Evolutionary conservation across 2,113 vertebrate genomes (phyloP).

Genomic region (Syrrhaptes paradoxus): DNA sequence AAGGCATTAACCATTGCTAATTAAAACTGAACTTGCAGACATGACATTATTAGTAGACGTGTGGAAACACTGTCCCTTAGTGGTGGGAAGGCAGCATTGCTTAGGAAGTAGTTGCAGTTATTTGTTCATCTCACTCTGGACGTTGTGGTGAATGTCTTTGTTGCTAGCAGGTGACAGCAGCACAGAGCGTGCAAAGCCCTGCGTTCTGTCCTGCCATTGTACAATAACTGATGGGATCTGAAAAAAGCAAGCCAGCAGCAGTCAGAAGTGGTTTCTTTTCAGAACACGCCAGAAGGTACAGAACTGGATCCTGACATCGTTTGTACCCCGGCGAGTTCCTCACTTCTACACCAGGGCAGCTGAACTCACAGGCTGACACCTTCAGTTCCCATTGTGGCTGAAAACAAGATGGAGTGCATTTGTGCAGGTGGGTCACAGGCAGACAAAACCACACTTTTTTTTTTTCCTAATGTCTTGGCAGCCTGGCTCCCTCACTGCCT

Average conservation of each 20-base stretch:
- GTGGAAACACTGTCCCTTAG: slow-evolving; percentile 47
- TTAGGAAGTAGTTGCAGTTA: not conserved
- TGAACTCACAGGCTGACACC: not conserved
- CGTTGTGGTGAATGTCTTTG: not conserved
- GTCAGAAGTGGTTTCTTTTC: not conserved
- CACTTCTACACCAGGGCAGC: not conserved
- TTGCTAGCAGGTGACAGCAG: not conserved
- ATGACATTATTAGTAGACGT: not conserved
- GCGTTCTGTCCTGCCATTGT: not conserved
- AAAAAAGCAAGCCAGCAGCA: not conserved
- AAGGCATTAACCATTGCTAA: not conserved
- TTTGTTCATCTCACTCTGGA: not conserved
- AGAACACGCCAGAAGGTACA: not conserved
- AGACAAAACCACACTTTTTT: not conserved
- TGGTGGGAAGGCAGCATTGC: slow-evolving; percentile 14
- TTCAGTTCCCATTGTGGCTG: not conserved
- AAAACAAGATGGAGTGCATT: not conserved
- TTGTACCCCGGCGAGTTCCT: not conserved
- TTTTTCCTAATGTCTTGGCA: not conserved
- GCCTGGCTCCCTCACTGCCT: not conserved
- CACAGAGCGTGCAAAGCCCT: not conserved
- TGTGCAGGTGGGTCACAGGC: not conserved
- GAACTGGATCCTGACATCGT: not conserved
- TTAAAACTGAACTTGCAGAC: not conserved
- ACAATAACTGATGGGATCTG: not conserved